A percentile compares a stretch with the other conserved stretches of the same genome.
These are phyloP conservation scores for Melanotaenia duboulayi DNA, from an alignment of 2,113 vertebrate genomes.

Conservation along the genomic window DNA sequence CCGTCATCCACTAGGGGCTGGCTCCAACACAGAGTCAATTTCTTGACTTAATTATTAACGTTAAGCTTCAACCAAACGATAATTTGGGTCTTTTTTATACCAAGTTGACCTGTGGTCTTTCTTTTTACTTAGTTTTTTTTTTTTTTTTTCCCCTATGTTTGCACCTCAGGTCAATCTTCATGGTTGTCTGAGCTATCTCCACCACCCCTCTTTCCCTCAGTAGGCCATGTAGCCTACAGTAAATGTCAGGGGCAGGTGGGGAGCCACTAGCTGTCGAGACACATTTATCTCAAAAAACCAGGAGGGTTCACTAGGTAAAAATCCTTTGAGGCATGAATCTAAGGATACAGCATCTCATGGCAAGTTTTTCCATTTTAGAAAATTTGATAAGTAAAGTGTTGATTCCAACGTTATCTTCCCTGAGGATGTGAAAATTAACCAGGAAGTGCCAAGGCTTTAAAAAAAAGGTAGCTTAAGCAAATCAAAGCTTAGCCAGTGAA, in stretches of 20 bases:
- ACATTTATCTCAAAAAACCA: constrained; percentile 64
- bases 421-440: neutral
- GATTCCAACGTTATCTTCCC: neutral
- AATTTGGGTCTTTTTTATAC: too few species aligned
- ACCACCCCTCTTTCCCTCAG: constrained; percentile 24
- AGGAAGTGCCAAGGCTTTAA: neutral
- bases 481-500: too few species aligned
- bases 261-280: constrained; percentile 66
- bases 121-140: neutral
- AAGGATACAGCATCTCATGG: constrained; percentile 1
- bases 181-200: constrained; percentile 57
- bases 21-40: too few species aligned
- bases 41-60: neutral
- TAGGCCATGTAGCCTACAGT: constrained; percentile 43
- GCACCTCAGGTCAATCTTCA: constrained; percentile 40
- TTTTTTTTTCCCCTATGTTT: constrained; percentile 11
- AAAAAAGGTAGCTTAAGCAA: neutral
- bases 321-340: constrained; percentile 6
- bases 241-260: constrained; percentile 75
- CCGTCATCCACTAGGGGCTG: too few species aligned
- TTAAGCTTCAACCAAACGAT: too few species aligned
- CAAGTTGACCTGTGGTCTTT: neutral
- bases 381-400: constrained; percentile 7
- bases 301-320: constrained; percentile 44
- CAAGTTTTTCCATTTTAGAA: constrained; percentile 1